Percentiles rank a stretch among this genome's conserved stretches.
Conservation (phyloP, 2,888 invertebrate species). For the Sphinx pinastri region DNA sequence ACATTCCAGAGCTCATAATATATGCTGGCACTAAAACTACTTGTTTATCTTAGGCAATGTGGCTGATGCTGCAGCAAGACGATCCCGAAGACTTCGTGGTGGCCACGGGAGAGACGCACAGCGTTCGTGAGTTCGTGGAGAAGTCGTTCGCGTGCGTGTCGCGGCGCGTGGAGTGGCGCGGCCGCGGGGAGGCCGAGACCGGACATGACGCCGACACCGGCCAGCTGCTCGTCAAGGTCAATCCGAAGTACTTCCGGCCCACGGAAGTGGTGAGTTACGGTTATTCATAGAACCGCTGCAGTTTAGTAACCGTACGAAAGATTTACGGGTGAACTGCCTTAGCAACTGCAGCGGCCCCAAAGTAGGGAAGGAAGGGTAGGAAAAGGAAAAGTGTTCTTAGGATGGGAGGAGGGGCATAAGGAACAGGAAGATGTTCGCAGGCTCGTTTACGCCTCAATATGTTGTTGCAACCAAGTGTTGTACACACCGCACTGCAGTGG, state of each 20-base stretch:
- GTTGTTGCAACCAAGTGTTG: too few species aligned
- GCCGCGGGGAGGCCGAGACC: constrained; percentile 91
- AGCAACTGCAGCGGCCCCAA: too few species aligned
- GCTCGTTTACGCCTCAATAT: too few species aligned
- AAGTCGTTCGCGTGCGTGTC: constrained; percentile 93
- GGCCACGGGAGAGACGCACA: constrained; percentile 97
- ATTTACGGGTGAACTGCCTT: too few species aligned
- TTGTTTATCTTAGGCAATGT: constrained; percentile 92
- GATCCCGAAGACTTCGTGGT: constrained; percentile 98
- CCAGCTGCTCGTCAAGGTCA: constrained; percentile 92
- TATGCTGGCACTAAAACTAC: too few species aligned
- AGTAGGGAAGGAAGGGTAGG: too few species aligned
- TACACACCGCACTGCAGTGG: too few species aligned
- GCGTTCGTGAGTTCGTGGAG: constrained; percentile 98
- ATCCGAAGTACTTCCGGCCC: constrained; percentile 97
- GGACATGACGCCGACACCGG: constrained; percentile 87
- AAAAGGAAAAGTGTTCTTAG: too few species aligned
- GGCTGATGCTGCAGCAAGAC: constrained; percentile 98
- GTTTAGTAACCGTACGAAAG: too few species aligned
- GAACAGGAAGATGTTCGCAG: too few species aligned
- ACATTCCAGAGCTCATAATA: too few species aligned
- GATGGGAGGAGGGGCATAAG: too few species aligned
- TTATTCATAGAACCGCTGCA: neutral
- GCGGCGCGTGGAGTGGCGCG: constrained; percentile 90
- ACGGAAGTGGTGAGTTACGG: constrained; percentile 94